Percentiles rank a stretch among this genome's conserved stretches.
These are phyloP conservation scores for Enteromius afrohamiltoni DNA, from an alignment of 2,797 vertebrate species.

Conservation along the genomic window DNA sequence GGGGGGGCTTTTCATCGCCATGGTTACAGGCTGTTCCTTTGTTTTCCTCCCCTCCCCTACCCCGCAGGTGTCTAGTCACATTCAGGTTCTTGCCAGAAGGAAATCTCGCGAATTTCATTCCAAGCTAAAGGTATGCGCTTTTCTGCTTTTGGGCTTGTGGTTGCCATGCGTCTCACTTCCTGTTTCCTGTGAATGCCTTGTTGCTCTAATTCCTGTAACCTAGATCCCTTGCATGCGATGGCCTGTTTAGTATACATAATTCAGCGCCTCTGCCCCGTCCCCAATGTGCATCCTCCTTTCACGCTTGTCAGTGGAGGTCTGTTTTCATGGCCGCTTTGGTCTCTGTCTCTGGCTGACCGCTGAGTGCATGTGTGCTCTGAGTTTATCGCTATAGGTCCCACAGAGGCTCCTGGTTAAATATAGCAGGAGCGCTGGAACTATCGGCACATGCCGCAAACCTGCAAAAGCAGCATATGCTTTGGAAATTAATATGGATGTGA, in stretches of 20 bases:
- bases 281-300: slow-evolving; percentile 35
- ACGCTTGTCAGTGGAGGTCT: slow-evolving; percentile 42
- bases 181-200: slow-evolving; percentile 89
- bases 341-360: slow-evolving; percentile 54
- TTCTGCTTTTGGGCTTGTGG: slow-evolving; percentile 99
- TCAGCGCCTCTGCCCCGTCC: slow-evolving; percentile 45
- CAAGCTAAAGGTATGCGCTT: slow-evolving; percentile 99
- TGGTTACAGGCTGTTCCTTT: slow-evolving; percentile 99
- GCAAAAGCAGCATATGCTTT: slow-evolving; percentile 43
- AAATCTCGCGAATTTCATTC: slow-evolving; percentile 99
- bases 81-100: slow-evolving; percentile 99
- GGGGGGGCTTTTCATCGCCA: slow-evolving; percentile 99
- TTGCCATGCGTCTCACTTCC: slow-evolving; percentile 93
- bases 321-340: slow-evolving; percentile 41
- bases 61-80: slow-evolving; percentile 99
- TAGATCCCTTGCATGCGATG: slow-evolving; percentile 81
- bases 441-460: slow-evolving; percentile 46
- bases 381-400: slow-evolving; percentile 47
- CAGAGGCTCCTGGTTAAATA: slow-evolving; percentile 35
- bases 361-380: slow-evolving; percentile 62
- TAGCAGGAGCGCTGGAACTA: slow-evolving; percentile 39
- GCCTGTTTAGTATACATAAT: slow-evolving; percentile 75
- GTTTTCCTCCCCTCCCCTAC: slow-evolving; percentile 97
- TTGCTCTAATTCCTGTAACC: slow-evolving; percentile 84
- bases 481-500: slow-evolving; percentile 42